Base-by-base conservation (phyloP, 2,888 invertebrate species). In the Tetranychus piercei region DNA sequence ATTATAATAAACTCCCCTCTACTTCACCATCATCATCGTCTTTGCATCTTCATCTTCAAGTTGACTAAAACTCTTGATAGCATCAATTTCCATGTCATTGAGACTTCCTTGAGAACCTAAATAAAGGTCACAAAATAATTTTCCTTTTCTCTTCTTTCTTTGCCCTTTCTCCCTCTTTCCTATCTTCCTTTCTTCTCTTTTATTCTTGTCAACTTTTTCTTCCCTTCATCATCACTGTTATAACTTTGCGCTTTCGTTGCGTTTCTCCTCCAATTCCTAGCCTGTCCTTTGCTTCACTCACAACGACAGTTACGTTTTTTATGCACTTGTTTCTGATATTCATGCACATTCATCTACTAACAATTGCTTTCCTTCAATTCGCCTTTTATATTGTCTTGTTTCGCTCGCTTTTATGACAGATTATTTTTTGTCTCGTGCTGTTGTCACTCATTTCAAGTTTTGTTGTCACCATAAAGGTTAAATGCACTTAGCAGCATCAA, bases 21-120 rank as follows among this genome's bases (percentile, higher is more conserved):
- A 34, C 55, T 55, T 55, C 2, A 55, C 55, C 15, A 15, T 55
- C 55, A 15, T 15, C 55, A 9, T 55, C 55, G 5, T 15, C 9
- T 55, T 15, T 55, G 9, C 4, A 55, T 55, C 6, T 55, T 55
- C 55, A 55, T 55, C 55, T 55, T 55, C 55, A 55, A 15, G 11
- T 55, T 55, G 55, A 55, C 55, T 55, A 55, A 55, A 55, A 9
- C 55, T 55, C 55, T 55, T 55, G 55, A 55, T 55, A 55, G 15
- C 55, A 55, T 55, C 55, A 55, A 15, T 55, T 55, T 55, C 55
- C 55, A 55, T 55, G 55, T 55, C 55, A 55, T 15, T 55, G 55
- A 55, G 55, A 55, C 55, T 55, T 55, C 55, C 55, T 55, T 55
- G 55, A 55, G 55, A 55, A 55, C 55, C 55, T 55, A 55, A 55